A percentile compares a stretch with the other conserved stretches of the same genome.
phyloP scores from a whole-genome alignment of 2,113 vertebrate species.

The Sardina pilchardus region DNA sequence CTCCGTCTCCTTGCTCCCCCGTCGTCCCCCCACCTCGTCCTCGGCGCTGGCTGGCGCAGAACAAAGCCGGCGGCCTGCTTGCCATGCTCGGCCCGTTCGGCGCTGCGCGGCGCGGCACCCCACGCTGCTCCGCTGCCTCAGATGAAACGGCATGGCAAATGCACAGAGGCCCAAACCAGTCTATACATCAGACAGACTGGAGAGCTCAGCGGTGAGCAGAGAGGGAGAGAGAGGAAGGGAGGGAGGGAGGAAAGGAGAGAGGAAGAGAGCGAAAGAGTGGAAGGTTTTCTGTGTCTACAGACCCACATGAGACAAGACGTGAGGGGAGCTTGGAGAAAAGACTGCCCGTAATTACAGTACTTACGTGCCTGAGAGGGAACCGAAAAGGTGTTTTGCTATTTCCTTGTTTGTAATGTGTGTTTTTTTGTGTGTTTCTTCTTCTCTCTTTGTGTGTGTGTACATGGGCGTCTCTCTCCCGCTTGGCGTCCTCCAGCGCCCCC shows the following conservation, averaged over 20 bases:
- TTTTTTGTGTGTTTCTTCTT: neutral
- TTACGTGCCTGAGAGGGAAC: neutral
- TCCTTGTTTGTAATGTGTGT: neutral
- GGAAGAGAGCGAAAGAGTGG: neutral
- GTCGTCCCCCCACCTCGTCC: neutral
- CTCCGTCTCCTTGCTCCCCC: neutral
- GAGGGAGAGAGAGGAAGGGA: neutral
- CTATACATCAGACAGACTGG: slow-evolving; percentile 23
- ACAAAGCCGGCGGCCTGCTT: slow-evolving; percentile 23
- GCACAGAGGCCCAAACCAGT: slow-evolving; percentile 22
- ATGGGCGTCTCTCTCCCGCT: neutral
- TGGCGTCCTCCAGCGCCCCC: slow-evolving; percentile 81
- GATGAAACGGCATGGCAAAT: slow-evolving; percentile 40
- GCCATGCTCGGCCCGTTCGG: slow-evolving; percentile 31
- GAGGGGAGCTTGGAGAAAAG: neutral
- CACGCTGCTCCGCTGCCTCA: slow-evolving; percentile 7
- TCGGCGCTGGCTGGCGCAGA: neutral
- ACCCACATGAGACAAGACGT: neutral
- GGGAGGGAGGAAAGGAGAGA: neutral
- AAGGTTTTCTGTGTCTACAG: neutral
- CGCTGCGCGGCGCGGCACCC: slow-evolving; percentile 5
- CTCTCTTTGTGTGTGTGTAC: neutral
- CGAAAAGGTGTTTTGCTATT: neutral
- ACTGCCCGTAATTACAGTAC: neutral
- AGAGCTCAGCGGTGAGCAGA: slow-evolving; percentile 15